These are phyloP conservation scores for Heliconius nattereri DNA, from an alignment of 1,140 invertebrate genomes.

Conservation along the genomic window DNA sequence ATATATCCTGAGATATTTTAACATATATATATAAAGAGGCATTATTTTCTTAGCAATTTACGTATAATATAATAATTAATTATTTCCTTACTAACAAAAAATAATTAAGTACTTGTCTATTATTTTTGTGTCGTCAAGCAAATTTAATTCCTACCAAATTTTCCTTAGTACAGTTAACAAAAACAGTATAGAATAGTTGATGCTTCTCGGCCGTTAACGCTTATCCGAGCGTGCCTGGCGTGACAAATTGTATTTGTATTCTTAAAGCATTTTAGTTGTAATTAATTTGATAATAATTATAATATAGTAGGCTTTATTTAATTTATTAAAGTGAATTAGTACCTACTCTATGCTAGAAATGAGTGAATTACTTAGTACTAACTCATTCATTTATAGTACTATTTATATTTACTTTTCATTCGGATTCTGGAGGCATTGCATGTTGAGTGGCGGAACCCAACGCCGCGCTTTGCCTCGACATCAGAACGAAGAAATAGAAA, in stretches of 20 bases:
- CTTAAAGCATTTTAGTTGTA: slow-evolving; percentile 24
- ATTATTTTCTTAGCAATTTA: no score
- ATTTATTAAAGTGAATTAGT: neutral
- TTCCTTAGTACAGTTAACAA: neutral
- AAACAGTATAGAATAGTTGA: slow-evolving; percentile 4
- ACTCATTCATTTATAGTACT: no score
- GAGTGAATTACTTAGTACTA: no score
- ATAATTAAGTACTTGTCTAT: neutral
- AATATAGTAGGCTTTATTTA: slow-evolving; percentile 16
- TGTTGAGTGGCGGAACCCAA: no score
- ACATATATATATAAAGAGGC: no score
- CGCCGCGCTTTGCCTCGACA: no score
- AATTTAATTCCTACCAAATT: neutral
- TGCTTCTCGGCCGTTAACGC: slow-evolving; percentile 20
- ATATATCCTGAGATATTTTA: no score
- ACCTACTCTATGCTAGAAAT: no score
- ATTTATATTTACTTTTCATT: no score
- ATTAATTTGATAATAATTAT: slow-evolving; percentile 33
- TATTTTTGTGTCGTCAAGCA: neutral
- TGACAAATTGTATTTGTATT: slow-evolving; percentile 28
- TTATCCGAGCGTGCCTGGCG: slow-evolving; percentile 24
- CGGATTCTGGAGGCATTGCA: no score
- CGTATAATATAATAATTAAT: neutral
- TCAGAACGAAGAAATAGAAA: no score
- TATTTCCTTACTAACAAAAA: neutral